Conservation (phyloP, 2,113 vertebrate genomes). For the Plecturocebus donacophilus region DNA sequence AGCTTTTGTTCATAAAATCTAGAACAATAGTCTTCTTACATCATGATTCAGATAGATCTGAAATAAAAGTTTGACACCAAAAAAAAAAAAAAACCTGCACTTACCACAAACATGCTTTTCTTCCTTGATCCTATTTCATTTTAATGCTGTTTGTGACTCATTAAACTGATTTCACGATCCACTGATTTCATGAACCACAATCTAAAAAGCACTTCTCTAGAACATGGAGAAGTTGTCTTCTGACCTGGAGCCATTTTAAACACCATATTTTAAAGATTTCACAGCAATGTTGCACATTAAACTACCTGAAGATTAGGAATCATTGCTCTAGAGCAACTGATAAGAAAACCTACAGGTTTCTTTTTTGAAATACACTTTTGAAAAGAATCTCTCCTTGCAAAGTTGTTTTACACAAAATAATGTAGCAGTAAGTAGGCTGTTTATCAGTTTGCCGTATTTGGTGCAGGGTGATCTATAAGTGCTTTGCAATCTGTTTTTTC, state of each 20-base stretch:
- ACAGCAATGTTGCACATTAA: not conserved
- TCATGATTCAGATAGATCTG: not conserved
- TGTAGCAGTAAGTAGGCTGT: not conserved
- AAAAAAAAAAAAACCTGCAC: not conserved
- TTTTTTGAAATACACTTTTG: not conserved
- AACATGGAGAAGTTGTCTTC: not conserved
- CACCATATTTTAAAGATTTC: not conserved
- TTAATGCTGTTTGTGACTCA: not conserved
- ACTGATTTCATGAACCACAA: not conserved
- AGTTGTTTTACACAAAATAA: not conserved
- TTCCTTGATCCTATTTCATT: not conserved
- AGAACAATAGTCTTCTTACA: not conserved
- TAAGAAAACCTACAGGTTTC: not conserved
- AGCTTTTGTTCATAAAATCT: not conserved
- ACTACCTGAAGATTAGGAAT: not conserved
- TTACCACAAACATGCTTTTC: not conserved
- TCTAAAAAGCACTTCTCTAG: not conserved
- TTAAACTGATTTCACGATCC: not conserved
- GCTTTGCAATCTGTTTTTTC: conserved; percentile 57
- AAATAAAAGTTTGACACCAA: not conserved
- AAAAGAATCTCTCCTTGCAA: not conserved
- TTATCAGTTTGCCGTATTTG: not conserved
- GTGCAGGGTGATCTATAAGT: not conserved
- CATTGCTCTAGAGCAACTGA: not conserved
- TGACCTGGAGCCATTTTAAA: not conserved